These are phyloP conservation scores for Teinopalpus imperialis DNA, from an alignment of 2,888 invertebrate species.

Conservation along the genomic window DNA sequence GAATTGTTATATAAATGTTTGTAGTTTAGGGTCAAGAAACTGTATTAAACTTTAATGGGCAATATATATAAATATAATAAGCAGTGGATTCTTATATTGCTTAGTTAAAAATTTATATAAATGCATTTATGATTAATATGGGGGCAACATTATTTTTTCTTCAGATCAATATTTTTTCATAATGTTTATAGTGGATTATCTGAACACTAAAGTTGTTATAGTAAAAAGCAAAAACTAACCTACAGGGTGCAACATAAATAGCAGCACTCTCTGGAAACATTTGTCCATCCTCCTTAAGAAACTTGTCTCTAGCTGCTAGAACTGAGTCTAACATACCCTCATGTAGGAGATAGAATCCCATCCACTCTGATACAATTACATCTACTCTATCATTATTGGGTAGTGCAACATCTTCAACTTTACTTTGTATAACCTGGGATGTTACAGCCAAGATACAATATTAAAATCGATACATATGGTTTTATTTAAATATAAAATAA, in stretches of 20 bases:
- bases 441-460: not conserved
- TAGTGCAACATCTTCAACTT: constrained; percentile 88
- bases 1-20: not conserved
- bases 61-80: no score
- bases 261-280: constrained; percentile 88
- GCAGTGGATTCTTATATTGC: no score
- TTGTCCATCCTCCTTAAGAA: constrained; percentile 86
- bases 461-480: no score
- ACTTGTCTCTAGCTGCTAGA: constrained; percentile 89
- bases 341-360: constrained; percentile 97
- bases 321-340: constrained; percentile 98
- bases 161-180: no score
- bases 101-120: no score
- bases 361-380: constrained; percentile 97
- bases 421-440: constrained; percentile 85
- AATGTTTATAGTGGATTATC: no score
- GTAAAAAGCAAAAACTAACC: constrained; percentile 68
- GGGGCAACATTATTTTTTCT: no score
- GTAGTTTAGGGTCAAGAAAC: no score
- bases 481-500: no score
- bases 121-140: no score
- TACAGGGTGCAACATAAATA: constrained; percentile 83
- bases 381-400: constrained; percentile 88
- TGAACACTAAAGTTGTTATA: no score
- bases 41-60: no score